Conservation (phyloP, 2,888 invertebrate species). For the Norana najaformis region DNA sequence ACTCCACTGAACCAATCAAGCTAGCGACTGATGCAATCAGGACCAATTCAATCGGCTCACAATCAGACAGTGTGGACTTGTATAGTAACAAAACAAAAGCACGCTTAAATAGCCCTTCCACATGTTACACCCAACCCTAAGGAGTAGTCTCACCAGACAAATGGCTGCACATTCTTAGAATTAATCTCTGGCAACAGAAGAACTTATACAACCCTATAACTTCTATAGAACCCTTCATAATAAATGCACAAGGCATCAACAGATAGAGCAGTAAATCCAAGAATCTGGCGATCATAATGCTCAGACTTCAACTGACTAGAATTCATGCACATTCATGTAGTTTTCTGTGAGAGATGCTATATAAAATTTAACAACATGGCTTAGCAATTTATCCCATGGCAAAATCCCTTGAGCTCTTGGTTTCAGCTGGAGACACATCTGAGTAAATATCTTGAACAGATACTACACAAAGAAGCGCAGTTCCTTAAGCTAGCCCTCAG, state of each 20-base stretch:
- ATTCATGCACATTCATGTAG: no score
- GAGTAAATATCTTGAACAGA: not conserved
- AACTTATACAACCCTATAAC: not conserved
- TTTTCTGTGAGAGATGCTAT: not conserved
- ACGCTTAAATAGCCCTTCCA: not conserved
- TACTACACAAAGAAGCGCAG: no score
- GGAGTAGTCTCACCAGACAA: not conserved
- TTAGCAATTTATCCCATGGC: not conserved
- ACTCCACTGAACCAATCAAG: not conserved
- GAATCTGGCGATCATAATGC: no score
- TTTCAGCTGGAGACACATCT: not conserved
- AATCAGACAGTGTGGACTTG: conserved; percentile 9
- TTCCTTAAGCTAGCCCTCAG: no score
- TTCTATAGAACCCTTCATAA: not conserved
- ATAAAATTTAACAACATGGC: not conserved
- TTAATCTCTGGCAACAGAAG: not conserved
- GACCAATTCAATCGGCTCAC: not conserved
- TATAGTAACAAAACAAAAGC: not conserved
- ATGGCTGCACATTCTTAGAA: not conserved
- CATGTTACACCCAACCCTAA: not conserved
- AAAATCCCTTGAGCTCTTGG: not conserved
- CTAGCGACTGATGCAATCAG: not conserved
- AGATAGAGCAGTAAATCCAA: no score
- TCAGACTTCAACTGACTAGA: no score
- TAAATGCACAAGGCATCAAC: not conserved